These are phyloP conservation scores for Graphium colonna DNA, from an alignment of 2,888 invertebrate species.

Conservation along the genomic window DNA sequence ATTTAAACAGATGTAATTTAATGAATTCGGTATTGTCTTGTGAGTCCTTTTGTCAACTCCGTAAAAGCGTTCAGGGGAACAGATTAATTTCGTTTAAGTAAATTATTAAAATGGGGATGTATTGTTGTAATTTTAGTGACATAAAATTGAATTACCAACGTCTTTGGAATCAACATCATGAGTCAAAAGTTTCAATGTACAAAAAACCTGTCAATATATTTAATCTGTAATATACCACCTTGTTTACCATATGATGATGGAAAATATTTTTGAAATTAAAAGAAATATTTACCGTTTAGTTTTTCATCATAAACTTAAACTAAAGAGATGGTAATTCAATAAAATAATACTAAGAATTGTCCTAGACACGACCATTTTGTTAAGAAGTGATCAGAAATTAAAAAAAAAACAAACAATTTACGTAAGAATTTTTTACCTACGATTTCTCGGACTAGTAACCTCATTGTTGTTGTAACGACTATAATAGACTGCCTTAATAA, in stretches of 20 bases:
- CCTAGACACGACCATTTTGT: slow-evolving; percentile 63
- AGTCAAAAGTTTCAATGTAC: slow-evolving; percentile 25
- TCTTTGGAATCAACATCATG: slow-evolving; percentile 22
- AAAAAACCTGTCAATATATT: neutral
- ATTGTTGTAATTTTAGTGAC: slow-evolving; percentile 38
- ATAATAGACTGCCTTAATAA: slow-evolving; percentile 24
- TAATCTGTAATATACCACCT: neutral
- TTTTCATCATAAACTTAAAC: neutral
- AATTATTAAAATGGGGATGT: slow-evolving; percentile 64
- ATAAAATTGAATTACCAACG: slow-evolving; percentile 39
- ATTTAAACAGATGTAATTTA: slow-evolving; percentile 35
- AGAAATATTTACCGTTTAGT: slow-evolving; percentile 1
- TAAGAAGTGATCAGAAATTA: slow-evolving; percentile 49
- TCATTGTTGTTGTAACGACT: slow-evolving; percentile 53
- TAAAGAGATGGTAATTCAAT: slow-evolving; percentile 14
- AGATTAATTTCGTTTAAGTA: slow-evolving; percentile 53
- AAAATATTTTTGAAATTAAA: neutral
- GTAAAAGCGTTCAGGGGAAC: slow-evolving; percentile 12
- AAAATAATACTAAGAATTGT: slow-evolving; percentile 35
- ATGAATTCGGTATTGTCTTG: slow-evolving; percentile 23
- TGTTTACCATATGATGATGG: neutral
- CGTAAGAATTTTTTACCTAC: slow-evolving; percentile 66
- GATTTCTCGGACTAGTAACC: slow-evolving; percentile 56
- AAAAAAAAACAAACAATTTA: slow-evolving; percentile 51
- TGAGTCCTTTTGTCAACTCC: slow-evolving; percentile 35